Percentiles rank a stretch among this genome's conserved stretches.
Evolutionary conservation across 2,888 invertebrate species (phyloP).

Genomic region (Athrips mouffetella): DNA sequence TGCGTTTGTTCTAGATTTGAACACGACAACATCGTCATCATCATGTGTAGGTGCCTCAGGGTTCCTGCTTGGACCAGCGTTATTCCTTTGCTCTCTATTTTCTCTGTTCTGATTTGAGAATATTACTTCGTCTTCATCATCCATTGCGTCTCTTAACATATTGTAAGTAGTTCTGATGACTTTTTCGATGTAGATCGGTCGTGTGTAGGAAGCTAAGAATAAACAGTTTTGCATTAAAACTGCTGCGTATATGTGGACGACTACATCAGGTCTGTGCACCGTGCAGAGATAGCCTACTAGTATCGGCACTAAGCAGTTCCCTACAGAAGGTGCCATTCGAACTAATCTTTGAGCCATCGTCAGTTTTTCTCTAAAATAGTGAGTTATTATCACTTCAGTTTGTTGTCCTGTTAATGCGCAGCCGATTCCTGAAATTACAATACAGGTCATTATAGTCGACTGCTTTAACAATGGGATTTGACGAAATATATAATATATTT

Average conservation of each 20-base stretch:
- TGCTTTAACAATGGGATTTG: background rate
- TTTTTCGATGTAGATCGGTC: slow-evolving; percentile 74
- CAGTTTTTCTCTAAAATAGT: slow-evolving; percentile 78
- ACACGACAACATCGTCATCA: slow-evolving; percentile 67
- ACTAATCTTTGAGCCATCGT: slow-evolving; percentile 70
- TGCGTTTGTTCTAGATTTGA: slow-evolving; percentile 56
- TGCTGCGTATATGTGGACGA: slow-evolving; percentile 78
- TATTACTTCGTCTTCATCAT: slow-evolving; percentile 79
- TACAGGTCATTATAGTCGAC: background rate
- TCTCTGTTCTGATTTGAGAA: slow-evolving; percentile 61
- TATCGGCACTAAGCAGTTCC: slow-evolving; percentile 74
- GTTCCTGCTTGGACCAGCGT: slow-evolving; percentile 18
- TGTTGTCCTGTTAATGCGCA: slow-evolving; percentile 77
- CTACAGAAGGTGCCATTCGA: slow-evolving; percentile 72
- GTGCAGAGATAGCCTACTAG: slow-evolving; percentile 71
- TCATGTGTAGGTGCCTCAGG: slow-evolving; percentile 40
- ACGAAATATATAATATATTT: no score
- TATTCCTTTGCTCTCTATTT: slow-evolving; percentile 15
- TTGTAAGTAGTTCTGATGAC: slow-evolving; percentile 68
- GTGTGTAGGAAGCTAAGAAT: slow-evolving; percentile 70
- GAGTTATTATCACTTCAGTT: slow-evolving; percentile 76
- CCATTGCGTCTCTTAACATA: slow-evolving; percentile 62
- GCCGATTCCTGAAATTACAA: slow-evolving; percentile 70
- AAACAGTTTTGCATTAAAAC: slow-evolving; percentile 78
- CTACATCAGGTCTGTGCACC: slow-evolving; percentile 54